Evolutionary conservation across 1,140 invertebrate species (phyloP), one percentile per base, ranked within the genome.

Genomic region (Pogonomyrmex barbatus): DNA sequence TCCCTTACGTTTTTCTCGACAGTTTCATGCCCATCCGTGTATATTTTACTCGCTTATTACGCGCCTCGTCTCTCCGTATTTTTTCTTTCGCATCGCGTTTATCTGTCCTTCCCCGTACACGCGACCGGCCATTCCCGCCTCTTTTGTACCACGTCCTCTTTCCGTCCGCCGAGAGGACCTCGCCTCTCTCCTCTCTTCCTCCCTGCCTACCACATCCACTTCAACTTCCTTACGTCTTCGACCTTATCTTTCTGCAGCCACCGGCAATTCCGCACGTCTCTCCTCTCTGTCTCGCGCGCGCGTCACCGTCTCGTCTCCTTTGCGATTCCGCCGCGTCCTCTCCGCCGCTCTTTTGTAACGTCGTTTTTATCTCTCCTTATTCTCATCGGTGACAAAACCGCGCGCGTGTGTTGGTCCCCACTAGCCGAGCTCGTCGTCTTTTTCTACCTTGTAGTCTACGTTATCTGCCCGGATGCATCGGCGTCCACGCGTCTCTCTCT

Each of bases 351-450:
- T n/a, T 45, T 78, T 78, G 24, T 56, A 78, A 56, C 50, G 14
- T 54, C 60, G 33, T 36, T 78, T 84, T 84, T 52, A 60, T 77
- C 73, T 63, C 24, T 33, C 50, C 73, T 76, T 62, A 84, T 76
- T 17, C 45, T 76, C n/a, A 47, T 50, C 47, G n/a, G 42, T 75
- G 24, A n/a, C 42, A 60, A 42, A 24, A 24, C 39, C 39, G 39
- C n/a, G 42, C 54, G 42, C 70, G 24, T 36, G 62, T 42, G 60
- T 67, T 65, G 52, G 76, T 79, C 62, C 33, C 24, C 52, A 33
- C 50, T 50, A 30, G 36, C 36, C 8, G 2, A 39, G 12, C 30
- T 30, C 24, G 24, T 14, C 36, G 24, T 71, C 79, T 71, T 60
- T 60, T 82, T 75, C 42, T 39, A 56, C 36, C 9, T 33, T 3